Conservation (phyloP, 2,797 vertebrate genomes). For the Mergus octosetaceus region DNA sequence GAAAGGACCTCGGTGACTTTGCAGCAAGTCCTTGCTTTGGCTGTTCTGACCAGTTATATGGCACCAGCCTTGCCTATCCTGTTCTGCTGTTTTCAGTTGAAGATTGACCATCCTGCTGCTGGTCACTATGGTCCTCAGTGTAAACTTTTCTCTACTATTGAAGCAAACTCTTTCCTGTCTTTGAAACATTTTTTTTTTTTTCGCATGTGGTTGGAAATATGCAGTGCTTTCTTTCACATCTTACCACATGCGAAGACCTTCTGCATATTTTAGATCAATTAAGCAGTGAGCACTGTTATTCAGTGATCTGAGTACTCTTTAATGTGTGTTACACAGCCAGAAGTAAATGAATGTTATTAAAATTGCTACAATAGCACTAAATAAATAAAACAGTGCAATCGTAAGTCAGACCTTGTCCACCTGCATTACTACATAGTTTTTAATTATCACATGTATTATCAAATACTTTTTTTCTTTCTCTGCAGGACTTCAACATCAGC, state of each 20-base stretch:
- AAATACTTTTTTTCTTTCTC: neutral
- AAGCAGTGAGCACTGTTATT: neutral
- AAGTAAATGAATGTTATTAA: constrained; percentile 23
- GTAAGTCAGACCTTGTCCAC: neutral
- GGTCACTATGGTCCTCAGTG: neutral
- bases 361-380: neutral
- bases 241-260: neutral
- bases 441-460: neutral
- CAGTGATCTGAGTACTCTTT: neutral
- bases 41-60: neutral
- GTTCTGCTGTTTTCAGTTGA: neutral
- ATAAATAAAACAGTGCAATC: neutral
- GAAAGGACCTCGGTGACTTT: neutral
- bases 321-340: neutral
- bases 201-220: neutral
- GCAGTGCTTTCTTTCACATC: neutral
- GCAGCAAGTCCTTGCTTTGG: neutral
- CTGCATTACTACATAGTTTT: neutral
- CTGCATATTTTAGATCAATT: neutral
- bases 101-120: neutral
- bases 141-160: neutral
- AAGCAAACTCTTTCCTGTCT: neutral
- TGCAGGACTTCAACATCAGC: neutral
- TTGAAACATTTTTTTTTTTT: neutral
- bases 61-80: neutral